Evolutionary conservation across 2,113 vertebrate genomes (phyloP).

Genomic region (Xenopus laevis): DNA sequence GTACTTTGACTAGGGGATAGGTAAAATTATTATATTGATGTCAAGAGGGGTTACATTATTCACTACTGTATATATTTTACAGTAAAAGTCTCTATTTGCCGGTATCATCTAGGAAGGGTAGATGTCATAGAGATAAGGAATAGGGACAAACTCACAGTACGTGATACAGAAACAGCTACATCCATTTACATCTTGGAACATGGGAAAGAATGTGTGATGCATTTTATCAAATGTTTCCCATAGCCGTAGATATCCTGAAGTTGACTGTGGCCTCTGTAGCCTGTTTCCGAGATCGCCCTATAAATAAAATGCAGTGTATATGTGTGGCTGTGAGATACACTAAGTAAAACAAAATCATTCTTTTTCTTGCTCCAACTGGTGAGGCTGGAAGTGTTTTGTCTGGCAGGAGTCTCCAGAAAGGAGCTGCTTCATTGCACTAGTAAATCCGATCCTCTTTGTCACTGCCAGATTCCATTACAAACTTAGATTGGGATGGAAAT

Average conservation of each 20-base stretch:
- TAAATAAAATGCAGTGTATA: slow-evolving; percentile 7
- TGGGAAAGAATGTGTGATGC: not conserved
- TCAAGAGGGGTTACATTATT: too few relatives aligned
- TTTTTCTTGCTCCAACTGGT: slow-evolving; percentile 23
- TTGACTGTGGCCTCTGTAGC: not conserved
- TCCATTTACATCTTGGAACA: not conserved
- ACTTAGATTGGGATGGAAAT: slow-evolving; percentile 39
- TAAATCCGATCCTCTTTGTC: slow-evolving; percentile 33
- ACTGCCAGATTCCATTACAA: slow-evolving; percentile 43
- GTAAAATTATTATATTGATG: too few relatives aligned
- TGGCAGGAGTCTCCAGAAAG: slow-evolving; percentile 31
- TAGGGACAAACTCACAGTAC: too few relatives aligned
- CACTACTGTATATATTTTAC: too few relatives aligned
- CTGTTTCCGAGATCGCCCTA: not conserved
- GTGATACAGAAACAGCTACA: not conserved
- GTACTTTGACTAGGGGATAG: too few relatives aligned
- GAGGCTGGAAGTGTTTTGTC: slow-evolving; percentile 34
- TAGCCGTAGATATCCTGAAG: not conserved
- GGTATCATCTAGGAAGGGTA: too few relatives aligned
- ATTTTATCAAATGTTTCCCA: slow-evolving; percentile 7
- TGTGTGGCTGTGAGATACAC: slow-evolving; percentile 11
- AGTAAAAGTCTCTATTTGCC: too few relatives aligned
- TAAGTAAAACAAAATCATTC: slow-evolving; percentile 34
- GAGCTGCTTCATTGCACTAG: slow-evolving; percentile 38
- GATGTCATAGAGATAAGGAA: too few relatives aligned